Percentiles rank a stretch among this genome's conserved stretches.
Evolutionary conservation across 2,888 invertebrate genomes (phyloP).

Genomic region (Pollenia griseotomentosa): DNA sequence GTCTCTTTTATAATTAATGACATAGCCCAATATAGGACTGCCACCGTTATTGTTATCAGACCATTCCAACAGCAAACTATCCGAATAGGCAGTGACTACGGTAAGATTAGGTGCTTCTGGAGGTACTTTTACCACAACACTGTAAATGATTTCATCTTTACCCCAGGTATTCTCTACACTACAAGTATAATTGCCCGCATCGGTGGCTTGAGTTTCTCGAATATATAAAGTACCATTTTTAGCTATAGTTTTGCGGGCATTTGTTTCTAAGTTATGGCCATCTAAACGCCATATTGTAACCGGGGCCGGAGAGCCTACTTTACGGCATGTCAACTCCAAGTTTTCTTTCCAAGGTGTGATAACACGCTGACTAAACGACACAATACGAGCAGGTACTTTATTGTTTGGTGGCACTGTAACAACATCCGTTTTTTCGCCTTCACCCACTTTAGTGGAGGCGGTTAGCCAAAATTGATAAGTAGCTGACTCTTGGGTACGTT

Average conservation of each 20-base stretch:
- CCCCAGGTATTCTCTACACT: slow-evolving; percentile 93
- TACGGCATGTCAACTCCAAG: slow-evolving; percentile 91
- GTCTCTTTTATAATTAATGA: slow-evolving; percentile 94
- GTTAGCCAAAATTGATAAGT: slow-evolving; percentile 90
- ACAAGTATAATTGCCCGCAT: slow-evolving; percentile 96
- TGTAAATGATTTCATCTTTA: slow-evolving; percentile 92
- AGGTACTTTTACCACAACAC: slow-evolving; percentile 89
- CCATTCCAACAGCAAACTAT: slow-evolving; percentile 93
- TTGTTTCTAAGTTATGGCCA: slow-evolving; percentile 90
- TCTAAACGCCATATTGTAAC: slow-evolving; percentile 92
- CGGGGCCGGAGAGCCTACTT: slow-evolving; percentile 93
- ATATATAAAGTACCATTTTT: slow-evolving; percentile 90
- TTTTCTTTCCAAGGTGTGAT: slow-evolving; percentile 95
- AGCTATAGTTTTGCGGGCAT: slow-evolving; percentile 87
- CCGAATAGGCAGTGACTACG: slow-evolving; percentile 92
- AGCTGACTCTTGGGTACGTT: slow-evolving; percentile 88
- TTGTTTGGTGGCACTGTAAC: slow-evolving; percentile 91
- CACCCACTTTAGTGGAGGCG: slow-evolving; percentile 93
- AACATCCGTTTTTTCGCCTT: slow-evolving; percentile 92
- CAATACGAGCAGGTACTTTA: slow-evolving; percentile 94
- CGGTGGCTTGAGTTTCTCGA: slow-evolving; percentile 90
- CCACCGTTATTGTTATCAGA: slow-evolving; percentile 92
- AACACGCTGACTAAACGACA: slow-evolving; percentile 92
- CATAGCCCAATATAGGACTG: slow-evolving; percentile 92
- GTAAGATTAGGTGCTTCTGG: slow-evolving; percentile 93